phyloP scores from a whole-genome alignment of 2,797 vertebrate species.

The Phoeniculus purpureus region DNA sequence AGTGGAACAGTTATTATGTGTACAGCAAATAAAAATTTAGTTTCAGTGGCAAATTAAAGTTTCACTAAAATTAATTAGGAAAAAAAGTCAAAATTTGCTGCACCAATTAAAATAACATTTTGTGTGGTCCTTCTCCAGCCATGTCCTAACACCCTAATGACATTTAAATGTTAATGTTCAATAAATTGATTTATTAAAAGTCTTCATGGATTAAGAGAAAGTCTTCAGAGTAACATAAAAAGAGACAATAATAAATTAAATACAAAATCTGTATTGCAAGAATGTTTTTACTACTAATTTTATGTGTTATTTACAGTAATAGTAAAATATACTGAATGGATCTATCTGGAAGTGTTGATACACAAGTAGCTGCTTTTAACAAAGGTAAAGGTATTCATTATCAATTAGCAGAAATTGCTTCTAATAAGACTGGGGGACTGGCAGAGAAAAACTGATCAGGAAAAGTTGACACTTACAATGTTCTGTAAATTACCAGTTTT shows the following conservation, averaged over 20 bases:
- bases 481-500: slow-evolving; percentile 65
- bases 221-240: not conserved
- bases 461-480: slow-evolving; percentile 55
- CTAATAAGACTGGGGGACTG: slow-evolving; percentile 56
- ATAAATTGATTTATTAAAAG: not conserved
- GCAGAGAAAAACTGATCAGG: slow-evolving; percentile 47
- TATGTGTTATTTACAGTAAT: slow-evolving; percentile 62
- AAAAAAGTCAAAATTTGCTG: not conserved
- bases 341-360: slow-evolving; percentile 62
- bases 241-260: not conserved
- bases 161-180: not conserved
- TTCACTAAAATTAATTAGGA: not conserved
- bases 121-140: not conserved
- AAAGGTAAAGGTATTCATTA: slow-evolving; percentile 77
- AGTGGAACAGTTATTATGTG: not conserved
- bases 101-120: not conserved
- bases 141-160: not conserved
- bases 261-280: not conserved
- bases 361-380: slow-evolving; percentile 53
- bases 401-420: slow-evolving; percentile 74
- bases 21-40: not conserved
- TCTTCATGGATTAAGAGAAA: not conserved
- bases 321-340: slow-evolving; percentile 61
- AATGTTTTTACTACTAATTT: slow-evolving; percentile 54
- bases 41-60: not conserved